Evolutionary conservation across 2,888 invertebrate species (phyloP), one percentile per base, ranked within the genome.

Genomic region (Drosophila prostipennis): DNA sequence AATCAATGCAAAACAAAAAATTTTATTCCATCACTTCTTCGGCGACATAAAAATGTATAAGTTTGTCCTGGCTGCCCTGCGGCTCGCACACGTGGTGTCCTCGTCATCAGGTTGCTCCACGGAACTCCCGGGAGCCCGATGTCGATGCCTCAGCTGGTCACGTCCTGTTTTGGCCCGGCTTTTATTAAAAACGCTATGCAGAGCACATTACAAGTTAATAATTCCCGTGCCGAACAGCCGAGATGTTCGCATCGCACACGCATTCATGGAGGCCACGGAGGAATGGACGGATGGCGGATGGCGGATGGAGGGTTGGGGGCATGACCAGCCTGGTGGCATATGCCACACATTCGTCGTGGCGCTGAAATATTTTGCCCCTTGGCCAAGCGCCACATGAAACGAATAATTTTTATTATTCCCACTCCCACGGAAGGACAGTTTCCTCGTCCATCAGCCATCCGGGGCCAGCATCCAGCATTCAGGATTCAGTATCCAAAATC

Each of bases 141-240:
- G 59, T 39, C 46, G 46, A 46, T 72, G 74, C 56, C 64, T 76
- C 70, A 72, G 68, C 74, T 76, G 84, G 87, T 86, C 84, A 84
- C 84, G 84, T 84, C 74, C 79, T 61, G 76, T 78, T 78, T 82
- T 64, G 65, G 83, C 79, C 75, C 70, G 72, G 78, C 87, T 88
- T 83, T 83, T 85, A 85, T 85, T 85, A 85, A 85, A 85, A 85
- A 85, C 89, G 84, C 84, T 80, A 85, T 83, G 89, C 87, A 88
- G 82, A 81, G 84, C 89, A 85, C 84, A 88, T 85, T 87, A 85
- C 89, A 85, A 85, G 84, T 85, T 85, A 85, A 85, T 85, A 85
- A 85, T 88, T 85, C 87, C 89, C 84, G 84, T 80, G 84, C 78
- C 74, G 78, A 72, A 70, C 40, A 58, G 79, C 59, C 51, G 58